Evolutionary conservation across 2,888 invertebrate species (phyloP).

Genomic region (Drosophila mimica): DNA sequence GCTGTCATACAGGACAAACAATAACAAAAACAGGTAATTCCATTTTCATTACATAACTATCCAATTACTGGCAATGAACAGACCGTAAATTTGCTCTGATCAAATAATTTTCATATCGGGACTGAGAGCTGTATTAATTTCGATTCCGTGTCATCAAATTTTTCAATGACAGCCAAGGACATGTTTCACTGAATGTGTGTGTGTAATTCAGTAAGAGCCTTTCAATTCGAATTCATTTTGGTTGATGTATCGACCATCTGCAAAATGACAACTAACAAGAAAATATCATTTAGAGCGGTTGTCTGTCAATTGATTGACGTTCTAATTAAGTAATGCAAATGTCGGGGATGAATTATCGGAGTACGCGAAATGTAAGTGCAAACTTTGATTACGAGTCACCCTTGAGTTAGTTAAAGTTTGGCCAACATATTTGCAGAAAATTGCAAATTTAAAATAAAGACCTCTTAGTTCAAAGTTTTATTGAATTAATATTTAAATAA

Average conservation of each 20-base stretch:
- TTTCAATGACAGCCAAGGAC: slow-evolving; percentile 29
- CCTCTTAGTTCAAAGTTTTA: not conserved
- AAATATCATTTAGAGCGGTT: slow-evolving; percentile 61
- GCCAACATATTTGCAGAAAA: not conserved
- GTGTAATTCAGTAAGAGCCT: slow-evolving; percentile 21
- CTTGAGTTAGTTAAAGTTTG: not conserved
- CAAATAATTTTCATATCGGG: slow-evolving; percentile 14
- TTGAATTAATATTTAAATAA: not conserved
- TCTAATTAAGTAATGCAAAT: slow-evolving; percentile 43
- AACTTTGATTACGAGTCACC: not conserved
- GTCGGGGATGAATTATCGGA: not conserved
- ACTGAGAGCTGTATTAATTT: slow-evolving; percentile 42
- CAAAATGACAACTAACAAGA: slow-evolving; percentile 58
- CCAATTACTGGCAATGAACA: slow-evolving; percentile 4
- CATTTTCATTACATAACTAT: slow-evolving; percentile 36
- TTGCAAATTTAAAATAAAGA: not conserved
- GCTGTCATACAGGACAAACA: slow-evolving; percentile 10
- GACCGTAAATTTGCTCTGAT: slow-evolving; percentile 10
- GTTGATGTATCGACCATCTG: slow-evolving; percentile 29
- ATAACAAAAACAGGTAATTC: slow-evolving; percentile 57
- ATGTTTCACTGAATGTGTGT: slow-evolving; percentile 3
- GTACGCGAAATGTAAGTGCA: not conserved
- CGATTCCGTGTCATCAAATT: slow-evolving; percentile 31
- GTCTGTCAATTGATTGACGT: slow-evolving; percentile 26
- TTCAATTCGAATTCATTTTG: slow-evolving; percentile 24